Base-by-base conservation (phyloP, 2,888 invertebrate species). In the Diarsia dahlii region DNA sequence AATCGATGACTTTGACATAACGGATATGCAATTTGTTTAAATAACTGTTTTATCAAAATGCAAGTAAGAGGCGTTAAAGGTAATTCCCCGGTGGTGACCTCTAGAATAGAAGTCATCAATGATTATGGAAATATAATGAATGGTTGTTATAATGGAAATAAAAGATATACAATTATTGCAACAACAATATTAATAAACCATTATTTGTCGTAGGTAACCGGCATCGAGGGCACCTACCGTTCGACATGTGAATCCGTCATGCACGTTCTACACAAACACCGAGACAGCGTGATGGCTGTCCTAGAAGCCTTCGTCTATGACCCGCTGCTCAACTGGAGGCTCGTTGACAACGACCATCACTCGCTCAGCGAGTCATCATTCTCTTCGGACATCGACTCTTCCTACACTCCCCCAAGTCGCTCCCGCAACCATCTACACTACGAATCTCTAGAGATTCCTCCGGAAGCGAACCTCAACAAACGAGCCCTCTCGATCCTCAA, bases 221-320 rank as follows among this genome's bases (percentile, higher is more conserved):
- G 99, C 68, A 99, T 99, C 85, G 99, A 99, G 92, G 99, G 99
- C 71, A 99, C 99, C 34, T 99, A 99, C 93, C 97, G 99, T 15
- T 97, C 98, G 90, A 99, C 99, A 0, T 99, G 99, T 94, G 99
- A 99, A 93, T 98, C 99, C 15, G 99, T 99, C 0, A 99, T 99
- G 99, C 97, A 98, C 63, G 99, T 99, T 9, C 95, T 99, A 20
- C 98, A 99, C 84, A 97, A 98, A 65, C 99, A 99, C 93, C 98
- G 99, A 90, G 99, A 99, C 96, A 99, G 99, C 91, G 97, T 99
- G 71, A 99, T 99, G 99, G 99, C 99, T 1, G 99, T 99, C 1
- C 95, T 99, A 54, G 99, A 99, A 93, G 99, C 99, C 0, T 99
- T 99, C 94, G 99, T 99, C 0, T 99, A 99, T 92, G 99, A 99